phyloP scores from a whole-genome alignment of 2,113 vertebrate species.

The Bothrops jararaca region DNA sequence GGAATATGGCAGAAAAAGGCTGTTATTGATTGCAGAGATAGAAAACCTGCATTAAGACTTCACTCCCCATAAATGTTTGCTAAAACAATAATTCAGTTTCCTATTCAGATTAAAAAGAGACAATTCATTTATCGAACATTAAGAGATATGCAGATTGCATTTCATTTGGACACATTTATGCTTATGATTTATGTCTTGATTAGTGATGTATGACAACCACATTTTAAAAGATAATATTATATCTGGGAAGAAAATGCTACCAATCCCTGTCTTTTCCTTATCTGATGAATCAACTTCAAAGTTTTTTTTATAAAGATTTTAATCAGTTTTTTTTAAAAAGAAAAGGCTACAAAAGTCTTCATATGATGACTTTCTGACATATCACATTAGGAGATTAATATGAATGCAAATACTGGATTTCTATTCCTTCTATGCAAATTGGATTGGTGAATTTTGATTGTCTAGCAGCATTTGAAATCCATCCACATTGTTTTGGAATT shows the following conservation, averaged over 20 bases:
- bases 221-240: conserved; percentile 19
- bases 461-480: accelerated
- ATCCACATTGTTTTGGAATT: not conserved
- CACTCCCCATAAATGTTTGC: not conserved
- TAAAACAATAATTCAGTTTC: not conserved
- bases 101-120: conserved; percentile 13
- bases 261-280: conserved; percentile 1
- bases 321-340: not conserved
- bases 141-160: not conserved
- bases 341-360: not conserved
- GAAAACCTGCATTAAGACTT: not conserved
- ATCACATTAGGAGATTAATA: not conserved
- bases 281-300: not conserved
- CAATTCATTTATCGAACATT: not conserved
- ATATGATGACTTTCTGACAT: not conserved
- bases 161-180: not conserved
- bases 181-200: conserved; percentile 14
- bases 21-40: not conserved
- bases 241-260: not conserved
- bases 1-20: not conserved
- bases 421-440: not conserved
- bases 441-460: accelerated
- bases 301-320: not conserved
- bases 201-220: conserved; percentile 3
- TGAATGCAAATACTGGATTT: not conserved